Percentiles rank a stretch among this genome's conserved stretches.
These are phyloP conservation scores for Gallinago nigripennis DNA, from an alignment of 2,797 vertebrate species.

Conservation along the genomic window DNA sequence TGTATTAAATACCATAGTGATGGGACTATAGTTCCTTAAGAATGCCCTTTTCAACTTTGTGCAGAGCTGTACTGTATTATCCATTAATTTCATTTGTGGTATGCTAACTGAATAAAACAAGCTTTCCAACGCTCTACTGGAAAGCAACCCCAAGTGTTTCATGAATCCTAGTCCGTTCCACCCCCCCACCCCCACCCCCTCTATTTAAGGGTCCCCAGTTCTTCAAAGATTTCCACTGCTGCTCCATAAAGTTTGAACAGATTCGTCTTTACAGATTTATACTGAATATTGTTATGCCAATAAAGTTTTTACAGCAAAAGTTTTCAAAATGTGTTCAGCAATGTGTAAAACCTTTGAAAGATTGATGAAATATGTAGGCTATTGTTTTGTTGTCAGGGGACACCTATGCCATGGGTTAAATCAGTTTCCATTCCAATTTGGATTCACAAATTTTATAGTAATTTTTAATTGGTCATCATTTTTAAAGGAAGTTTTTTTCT, in stretches of 20 bases:
- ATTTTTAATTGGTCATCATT: background rate
- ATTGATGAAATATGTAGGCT: background rate
- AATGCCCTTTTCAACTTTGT: constrained; percentile 73
- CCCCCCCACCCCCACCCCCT: background rate
- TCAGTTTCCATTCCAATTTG: background rate
- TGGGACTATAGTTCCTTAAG: constrained; percentile 36
- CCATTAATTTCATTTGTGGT: constrained; percentile 54
- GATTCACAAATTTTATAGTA: background rate
- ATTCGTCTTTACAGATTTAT: constrained; percentile 11
- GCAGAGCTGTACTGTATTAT: constrained; percentile 30
- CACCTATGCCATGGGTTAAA: background rate
- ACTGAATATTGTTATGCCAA: background rate
- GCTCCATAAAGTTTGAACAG: background rate
- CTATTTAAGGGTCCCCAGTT: background rate
- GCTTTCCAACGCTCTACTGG: background rate
- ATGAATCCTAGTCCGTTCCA: background rate
- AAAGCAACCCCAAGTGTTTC: constrained; percentile 15
- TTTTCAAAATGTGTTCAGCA: background rate
- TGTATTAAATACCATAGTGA: constrained; percentile 62
- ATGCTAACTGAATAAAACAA: constrained; percentile 39
- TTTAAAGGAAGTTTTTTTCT: background rate
- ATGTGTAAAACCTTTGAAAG: background rate
- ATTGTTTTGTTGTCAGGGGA: background rate
- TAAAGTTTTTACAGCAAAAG: background rate
- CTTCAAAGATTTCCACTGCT: constrained; percentile 14